Percentiles rank a stretch among this genome's conserved stretches.
These are phyloP conservation scores for Lasioglossum morio DNA, from an alignment of 2,888 invertebrate genomes.

Conservation along the genomic window DNA sequence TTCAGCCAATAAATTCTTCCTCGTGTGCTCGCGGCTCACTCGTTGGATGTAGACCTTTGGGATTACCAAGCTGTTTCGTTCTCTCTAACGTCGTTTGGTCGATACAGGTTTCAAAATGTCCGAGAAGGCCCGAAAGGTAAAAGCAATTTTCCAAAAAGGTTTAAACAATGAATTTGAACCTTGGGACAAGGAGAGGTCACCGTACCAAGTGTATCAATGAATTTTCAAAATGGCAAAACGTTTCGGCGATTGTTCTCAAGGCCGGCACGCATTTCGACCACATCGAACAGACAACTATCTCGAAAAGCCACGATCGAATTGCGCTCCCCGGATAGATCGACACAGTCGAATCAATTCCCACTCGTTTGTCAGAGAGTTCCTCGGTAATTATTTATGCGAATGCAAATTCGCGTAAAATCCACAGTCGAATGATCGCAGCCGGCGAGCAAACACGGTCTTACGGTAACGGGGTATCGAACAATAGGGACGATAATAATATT, in stretches of 20 bases:
- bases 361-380: background rate
- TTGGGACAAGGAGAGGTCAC: too few relatives aligned
- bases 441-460: background rate
- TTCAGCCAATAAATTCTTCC: background rate
- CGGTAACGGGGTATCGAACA: background rate
- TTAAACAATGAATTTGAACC: background rate
- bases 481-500: constrained; percentile 2
- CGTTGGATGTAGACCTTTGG: background rate
- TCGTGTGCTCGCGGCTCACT: background rate
- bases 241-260: background rate
- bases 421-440: background rate
- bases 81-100: background rate
- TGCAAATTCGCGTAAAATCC: background rate
- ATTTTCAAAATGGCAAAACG: too few relatives aligned
- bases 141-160: background rate
- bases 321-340: background rate
- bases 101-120: background rate
- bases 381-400: background rate
- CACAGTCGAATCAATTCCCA: background rate
- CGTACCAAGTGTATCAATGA: too few relatives aligned
- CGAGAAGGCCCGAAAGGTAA: background rate
- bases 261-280: background rate
- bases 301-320: background rate
- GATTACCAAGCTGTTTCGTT: background rate
- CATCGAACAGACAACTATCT: background rate